Evolutionary conservation across 2,797 vertebrate genomes (phyloP).

Genomic region (Brachyrhaphis roseni): DNA sequence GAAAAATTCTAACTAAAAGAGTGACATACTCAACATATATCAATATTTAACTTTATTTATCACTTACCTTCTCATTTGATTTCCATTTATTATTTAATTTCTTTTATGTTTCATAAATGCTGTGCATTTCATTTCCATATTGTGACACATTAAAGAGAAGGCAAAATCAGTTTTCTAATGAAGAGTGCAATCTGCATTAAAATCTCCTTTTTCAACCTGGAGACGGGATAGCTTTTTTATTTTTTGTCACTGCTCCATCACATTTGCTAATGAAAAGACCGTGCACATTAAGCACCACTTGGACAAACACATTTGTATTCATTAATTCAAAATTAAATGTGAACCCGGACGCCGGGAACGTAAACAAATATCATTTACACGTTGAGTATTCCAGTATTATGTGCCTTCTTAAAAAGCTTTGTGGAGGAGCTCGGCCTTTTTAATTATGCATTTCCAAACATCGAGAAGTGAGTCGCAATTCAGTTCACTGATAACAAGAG

Average conservation of each 20-base stretch:
- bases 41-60: neutral
- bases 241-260: conserved; percentile 28
- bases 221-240: conserved; percentile 28
- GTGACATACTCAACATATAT: too few species aligned
- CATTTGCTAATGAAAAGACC: conserved; percentile 53
- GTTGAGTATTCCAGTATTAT: conserved; percentile 40
- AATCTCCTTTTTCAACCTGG: conserved; percentile 27
- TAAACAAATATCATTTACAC: conserved; percentile 64
- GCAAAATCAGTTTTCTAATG: conserved; percentile 29
- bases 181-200: conserved; percentile 31
- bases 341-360: conserved; percentile 49
- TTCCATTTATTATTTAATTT: neutral
- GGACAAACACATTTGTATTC: conserved; percentile 63
- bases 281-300: conserved; percentile 56
- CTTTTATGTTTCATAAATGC: conserved; percentile 3
- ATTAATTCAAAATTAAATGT: conserved; percentile 63
- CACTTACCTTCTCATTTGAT: neutral
- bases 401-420: conserved; percentile 1
- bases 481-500: conserved; percentile 36
- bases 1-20: too few species aligned
- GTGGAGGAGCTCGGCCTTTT: conserved; percentile 32
- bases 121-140: conserved; percentile 20
- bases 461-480: conserved; percentile 61
- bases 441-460: conserved; percentile 59
- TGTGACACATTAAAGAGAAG: conserved; percentile 15